Percentiles rank a stretch among this genome's conserved stretches.
These are phyloP conservation scores for Calyptommatus sinebrachiatus DNA, from an alignment of 2,113 vertebrate genomes.

Conservation along the genomic window DNA sequence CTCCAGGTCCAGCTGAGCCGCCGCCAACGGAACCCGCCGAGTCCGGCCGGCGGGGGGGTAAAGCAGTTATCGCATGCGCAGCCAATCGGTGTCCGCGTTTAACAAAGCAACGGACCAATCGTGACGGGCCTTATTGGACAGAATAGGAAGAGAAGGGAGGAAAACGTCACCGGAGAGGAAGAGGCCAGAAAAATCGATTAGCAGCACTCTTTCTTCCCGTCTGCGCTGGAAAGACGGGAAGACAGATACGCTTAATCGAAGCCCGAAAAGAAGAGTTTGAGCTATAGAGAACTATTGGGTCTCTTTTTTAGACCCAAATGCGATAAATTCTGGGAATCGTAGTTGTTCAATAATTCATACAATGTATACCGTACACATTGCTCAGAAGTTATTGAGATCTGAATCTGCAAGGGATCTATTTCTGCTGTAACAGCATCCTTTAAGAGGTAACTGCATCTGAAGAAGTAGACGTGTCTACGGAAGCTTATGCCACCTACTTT, in stretches of 20 bases:
- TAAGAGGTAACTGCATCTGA: too few relatives aligned
- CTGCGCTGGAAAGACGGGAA: too few relatives aligned
- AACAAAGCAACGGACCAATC: constrained; percentile 64
- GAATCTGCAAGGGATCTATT: not conserved
- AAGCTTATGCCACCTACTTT: too few relatives aligned
- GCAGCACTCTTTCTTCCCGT: not conserved
- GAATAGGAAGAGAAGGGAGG: constrained; percentile 28
- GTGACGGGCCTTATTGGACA: constrained; percentile 53
- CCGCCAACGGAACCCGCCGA: constrained; percentile 13
- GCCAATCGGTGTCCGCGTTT: constrained; percentile 51
- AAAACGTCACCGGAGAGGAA: fast-evolving
- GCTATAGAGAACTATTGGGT: fast-evolving
- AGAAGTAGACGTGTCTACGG: too few relatives aligned
- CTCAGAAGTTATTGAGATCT: not conserved
- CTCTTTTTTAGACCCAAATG: too few relatives aligned
- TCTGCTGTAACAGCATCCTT: too few relatives aligned
- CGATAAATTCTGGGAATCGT: not conserved
- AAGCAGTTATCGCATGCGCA: not conserved
- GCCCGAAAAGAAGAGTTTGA: not conserved
- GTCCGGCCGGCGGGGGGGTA: constrained; percentile 18
- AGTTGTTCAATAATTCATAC: not conserved
- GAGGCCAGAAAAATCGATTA: constrained; percentile 43
- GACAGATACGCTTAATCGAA: constrained; percentile 14
- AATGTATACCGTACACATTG: not conserved
- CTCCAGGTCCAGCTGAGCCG: constrained; percentile 25